Percentiles rank a stretch among this genome's conserved stretches.
phyloP scores from a whole-genome alignment of 2,888 invertebrate genomes.

The Nemotelus nigrinus region DNA sequence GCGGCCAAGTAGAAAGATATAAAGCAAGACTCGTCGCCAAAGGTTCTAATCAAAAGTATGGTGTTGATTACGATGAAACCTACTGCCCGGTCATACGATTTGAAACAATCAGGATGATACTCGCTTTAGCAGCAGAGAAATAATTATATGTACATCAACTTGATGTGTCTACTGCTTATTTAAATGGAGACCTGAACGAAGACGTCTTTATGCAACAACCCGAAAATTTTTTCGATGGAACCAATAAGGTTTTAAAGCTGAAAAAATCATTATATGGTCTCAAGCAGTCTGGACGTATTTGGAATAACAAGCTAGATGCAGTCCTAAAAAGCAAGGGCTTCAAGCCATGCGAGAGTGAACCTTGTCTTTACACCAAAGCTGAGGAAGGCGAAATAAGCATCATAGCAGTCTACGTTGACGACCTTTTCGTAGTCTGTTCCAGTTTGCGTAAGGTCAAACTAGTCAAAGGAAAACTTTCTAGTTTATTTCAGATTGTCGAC shows the following conservation, averaged over 20 bases:
- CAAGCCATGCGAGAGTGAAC: not conserved
- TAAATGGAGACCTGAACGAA: conserved; percentile 20
- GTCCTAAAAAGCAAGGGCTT: not conserved
- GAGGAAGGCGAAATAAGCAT: not conserved
- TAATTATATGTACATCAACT: conserved; percentile 16
- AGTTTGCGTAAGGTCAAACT: not conserved
- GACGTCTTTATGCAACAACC: not conserved
- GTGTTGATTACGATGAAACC: conserved; percentile 48
- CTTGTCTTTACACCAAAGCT: not conserved
- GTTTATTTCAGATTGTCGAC: not conserved
- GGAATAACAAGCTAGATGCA: conserved; percentile 15
- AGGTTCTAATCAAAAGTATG: conserved; percentile 4
- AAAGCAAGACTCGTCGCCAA: not conserved
- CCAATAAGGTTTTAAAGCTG: too few species aligned
- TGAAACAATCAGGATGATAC: conserved; percentile 38
- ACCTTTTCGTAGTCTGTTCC: not conserved
- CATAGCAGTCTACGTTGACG: not conserved
- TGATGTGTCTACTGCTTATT: conserved; percentile 20
- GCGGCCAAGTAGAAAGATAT: not conserved
- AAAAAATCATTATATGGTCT: too few species aligned
- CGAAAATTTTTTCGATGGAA: not conserved
- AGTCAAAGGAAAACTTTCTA: not conserved
- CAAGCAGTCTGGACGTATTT: not conserved
- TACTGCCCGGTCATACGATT: conserved; percentile 45
- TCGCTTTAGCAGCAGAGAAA: conserved; percentile 8